Conservation (phyloP, 2,113 vertebrate genomes). For the Pelobates fuscus region DNA sequence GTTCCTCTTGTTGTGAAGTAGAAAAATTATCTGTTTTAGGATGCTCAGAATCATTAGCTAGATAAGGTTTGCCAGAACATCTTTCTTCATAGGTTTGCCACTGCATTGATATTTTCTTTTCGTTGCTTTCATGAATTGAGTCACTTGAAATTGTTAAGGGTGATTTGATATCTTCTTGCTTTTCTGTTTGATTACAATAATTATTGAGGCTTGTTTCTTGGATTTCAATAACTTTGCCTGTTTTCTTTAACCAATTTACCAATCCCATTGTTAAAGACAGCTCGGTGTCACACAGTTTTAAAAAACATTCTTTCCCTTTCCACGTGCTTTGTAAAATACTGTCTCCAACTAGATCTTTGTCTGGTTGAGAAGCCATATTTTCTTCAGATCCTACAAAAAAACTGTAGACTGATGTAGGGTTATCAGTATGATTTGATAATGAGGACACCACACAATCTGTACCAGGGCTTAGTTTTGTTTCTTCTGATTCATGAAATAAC, state of each 20-base stretch:
- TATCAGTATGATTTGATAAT: conserved; percentile 69
- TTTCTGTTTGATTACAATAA: neutral
- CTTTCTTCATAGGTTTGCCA: neutral
- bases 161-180: neutral
- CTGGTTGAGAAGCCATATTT: conserved; percentile 73
- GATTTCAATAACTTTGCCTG: conserved; percentile 7
- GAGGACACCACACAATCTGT: conserved; percentile 70
- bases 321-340: conserved; percentile 78
- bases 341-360: conserved; percentile 73
- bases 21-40: neutral
- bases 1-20: neutral
- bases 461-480: conserved; percentile 63
- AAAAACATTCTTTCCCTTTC: conserved; percentile 82
- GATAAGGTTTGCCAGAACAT: neutral
- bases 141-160: neutral
- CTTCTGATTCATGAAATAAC: conserved; percentile 76
- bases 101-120: neutral
- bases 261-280: conserved; percentile 82
- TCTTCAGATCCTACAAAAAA: conserved; percentile 82
- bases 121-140: neutral
- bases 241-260: conserved; percentile 78
- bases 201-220: neutral
- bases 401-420: conserved; percentile 82
- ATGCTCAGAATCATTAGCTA: neutral
- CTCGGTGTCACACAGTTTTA: conserved; percentile 84